phyloP scores from a whole-genome alignment of 2,797 vertebrate genomes.

The Alosa sapidissima region DNA sequence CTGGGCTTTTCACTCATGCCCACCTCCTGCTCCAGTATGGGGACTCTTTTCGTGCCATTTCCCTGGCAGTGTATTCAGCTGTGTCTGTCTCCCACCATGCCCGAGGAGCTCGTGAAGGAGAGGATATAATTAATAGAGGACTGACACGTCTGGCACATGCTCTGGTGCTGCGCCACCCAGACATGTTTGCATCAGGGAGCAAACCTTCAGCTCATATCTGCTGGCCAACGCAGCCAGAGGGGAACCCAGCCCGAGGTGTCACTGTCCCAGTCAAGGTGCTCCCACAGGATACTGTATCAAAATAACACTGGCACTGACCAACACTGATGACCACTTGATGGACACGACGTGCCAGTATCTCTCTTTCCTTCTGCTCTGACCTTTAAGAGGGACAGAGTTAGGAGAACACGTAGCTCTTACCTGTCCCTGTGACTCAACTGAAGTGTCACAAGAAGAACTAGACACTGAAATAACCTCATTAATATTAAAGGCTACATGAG shows the following conservation, averaged over 20 bases:
- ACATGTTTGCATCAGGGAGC: background rate
- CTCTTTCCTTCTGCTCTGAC: background rate
- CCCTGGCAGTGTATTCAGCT: background rate
- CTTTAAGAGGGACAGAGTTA: background rate
- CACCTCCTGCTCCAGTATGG: background rate
- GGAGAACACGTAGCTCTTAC: background rate
- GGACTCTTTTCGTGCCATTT: background rate
- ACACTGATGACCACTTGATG: background rate
- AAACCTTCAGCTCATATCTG: background rate
- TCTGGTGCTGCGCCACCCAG: background rate
- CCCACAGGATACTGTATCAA: background rate
- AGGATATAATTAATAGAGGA: background rate
- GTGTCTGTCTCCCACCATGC: background rate
- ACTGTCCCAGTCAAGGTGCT: background rate
- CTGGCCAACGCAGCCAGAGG: background rate
- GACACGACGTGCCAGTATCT: background rate
- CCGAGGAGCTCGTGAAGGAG: background rate
- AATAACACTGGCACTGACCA: background rate
- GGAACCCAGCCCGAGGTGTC: background rate
- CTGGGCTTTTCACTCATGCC: background rate
- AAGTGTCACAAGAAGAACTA: background rate
- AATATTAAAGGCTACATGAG: too few species aligned
- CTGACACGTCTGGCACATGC: background rate
- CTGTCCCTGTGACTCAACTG: background rate
- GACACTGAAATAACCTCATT: background rate